Evolutionary conservation across 2,113 vertebrate species (phyloP).

Genomic region (Muscicapa adusta): DNA sequence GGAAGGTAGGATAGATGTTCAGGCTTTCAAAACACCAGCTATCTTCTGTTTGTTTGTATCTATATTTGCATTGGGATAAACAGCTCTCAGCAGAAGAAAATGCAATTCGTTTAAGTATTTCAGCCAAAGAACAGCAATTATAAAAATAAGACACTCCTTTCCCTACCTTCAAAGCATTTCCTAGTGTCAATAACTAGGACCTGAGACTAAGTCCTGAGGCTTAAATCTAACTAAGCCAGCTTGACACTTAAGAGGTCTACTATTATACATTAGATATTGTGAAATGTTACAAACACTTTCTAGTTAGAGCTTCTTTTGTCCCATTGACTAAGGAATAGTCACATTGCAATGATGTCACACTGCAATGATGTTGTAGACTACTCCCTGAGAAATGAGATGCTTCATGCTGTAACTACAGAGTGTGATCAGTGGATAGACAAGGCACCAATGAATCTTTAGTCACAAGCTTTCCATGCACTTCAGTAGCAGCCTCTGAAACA

Average conservation of each 20-base stretch:
- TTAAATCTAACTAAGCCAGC: neutral
- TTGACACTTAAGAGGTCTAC: neutral
- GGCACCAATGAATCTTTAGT: neutral
- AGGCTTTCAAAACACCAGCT: slow-evolving; percentile 19
- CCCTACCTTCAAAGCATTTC: slow-evolving; percentile 2
- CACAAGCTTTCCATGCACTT: neutral
- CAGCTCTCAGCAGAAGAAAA: slow-evolving; percentile 32
- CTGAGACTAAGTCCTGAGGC: neutral
- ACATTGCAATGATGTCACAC: neutral
- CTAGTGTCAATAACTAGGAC: neutral
- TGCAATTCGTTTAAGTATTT: neutral
- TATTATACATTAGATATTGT: neutral
- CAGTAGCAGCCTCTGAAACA: neutral
- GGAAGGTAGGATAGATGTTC: neutral
- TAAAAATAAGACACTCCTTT: neutral
- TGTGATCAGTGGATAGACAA: neutral
- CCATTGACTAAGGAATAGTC: neutral
- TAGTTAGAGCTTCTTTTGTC: neutral
- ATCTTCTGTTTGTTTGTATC: slow-evolving; percentile 34
- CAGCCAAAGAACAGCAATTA: slow-evolving; percentile 28
- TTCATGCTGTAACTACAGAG: neutral
- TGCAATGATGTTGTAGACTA: neutral
- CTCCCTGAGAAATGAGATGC: neutral
- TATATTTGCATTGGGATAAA: neutral
- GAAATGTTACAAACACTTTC: neutral